phyloP scores from a whole-genome alignment of 2,113 vertebrate species.

The Progne subis region DNA sequence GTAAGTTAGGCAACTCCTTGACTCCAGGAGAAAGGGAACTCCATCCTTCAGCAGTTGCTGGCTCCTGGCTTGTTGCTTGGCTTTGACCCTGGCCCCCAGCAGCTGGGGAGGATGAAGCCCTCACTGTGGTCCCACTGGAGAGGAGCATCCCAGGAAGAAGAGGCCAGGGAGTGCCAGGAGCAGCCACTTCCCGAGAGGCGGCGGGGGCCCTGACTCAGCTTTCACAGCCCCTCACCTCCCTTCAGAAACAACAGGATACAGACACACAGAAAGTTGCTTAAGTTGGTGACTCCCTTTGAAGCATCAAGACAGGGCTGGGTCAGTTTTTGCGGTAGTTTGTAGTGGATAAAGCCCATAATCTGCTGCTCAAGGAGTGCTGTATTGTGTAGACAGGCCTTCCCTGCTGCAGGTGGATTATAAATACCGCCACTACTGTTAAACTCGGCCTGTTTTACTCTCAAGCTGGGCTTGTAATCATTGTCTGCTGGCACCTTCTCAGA shows the following conservation, averaged over 20 bases:
- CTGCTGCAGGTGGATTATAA: constrained; percentile 3
- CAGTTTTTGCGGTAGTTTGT: neutral
- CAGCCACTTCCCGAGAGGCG: too few species aligned
- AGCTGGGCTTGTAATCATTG: neutral
- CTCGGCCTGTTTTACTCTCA: neutral
- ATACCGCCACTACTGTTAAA: neutral
- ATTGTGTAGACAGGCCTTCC: neutral
- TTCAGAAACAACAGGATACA: neutral
- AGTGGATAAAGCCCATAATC: neutral
- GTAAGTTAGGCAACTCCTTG: neutral
- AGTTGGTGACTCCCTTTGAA: neutral
- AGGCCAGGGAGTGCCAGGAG: neutral
- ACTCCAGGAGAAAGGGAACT: neutral
- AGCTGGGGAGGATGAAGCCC: neutral
- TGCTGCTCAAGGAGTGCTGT: neutral
- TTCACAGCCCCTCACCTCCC: neutral
- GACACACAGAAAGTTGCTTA: neutral
- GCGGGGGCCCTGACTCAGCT: accelerated
- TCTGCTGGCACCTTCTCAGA: neutral
- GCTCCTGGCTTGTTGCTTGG: neutral
- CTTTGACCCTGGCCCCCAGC: neutral
- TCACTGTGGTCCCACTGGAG: neutral
- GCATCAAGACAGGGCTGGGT: neutral
- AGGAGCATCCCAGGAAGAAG: neutral
- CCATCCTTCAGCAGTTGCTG: neutral